Conservation (phyloP, 2,797 vertebrate genomes). For the Gymnothorax javanicus region DNA sequence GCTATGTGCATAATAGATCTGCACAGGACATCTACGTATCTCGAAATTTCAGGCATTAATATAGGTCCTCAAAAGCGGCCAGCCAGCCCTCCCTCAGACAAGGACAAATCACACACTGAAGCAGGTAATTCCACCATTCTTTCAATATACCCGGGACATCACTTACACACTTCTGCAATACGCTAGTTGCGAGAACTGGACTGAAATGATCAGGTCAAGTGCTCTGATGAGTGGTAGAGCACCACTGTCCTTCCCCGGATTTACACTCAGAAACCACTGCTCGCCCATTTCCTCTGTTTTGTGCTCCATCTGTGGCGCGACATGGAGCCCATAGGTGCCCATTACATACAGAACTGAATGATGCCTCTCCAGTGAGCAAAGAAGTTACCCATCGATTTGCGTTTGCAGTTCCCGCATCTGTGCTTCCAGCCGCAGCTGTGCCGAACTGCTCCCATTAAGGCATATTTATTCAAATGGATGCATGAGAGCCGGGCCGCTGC, state of each 20-base stretch:
- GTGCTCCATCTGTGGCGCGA: background rate
- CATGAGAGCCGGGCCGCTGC: background rate
- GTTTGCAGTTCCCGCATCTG: background rate
- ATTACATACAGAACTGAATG: background rate
- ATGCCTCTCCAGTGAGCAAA: background rate
- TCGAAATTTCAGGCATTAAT: background rate
- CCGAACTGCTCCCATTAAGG: constrained; percentile 8
- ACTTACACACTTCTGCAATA: background rate
- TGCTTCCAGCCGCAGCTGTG: constrained; percentile 18
- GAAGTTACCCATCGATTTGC: background rate
- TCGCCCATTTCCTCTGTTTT: background rate
- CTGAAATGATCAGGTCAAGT: background rate
- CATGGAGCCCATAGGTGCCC: background rate
- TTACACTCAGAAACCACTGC: background rate
- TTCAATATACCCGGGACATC: background rate
- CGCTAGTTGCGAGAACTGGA: background rate
- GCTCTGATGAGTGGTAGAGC: background rate
- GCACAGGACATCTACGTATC: background rate
- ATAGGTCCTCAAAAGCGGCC: background rate
- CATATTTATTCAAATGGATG: constrained; percentile 20
- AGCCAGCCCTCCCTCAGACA: background rate
- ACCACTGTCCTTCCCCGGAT: background rate
- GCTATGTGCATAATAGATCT: constrained; percentile 11
- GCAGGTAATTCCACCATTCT: background rate
- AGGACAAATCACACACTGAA: background rate